Conservation (phyloP, 1,140 invertebrate genomes). For the Cyphomyrmex costatus region DNA sequence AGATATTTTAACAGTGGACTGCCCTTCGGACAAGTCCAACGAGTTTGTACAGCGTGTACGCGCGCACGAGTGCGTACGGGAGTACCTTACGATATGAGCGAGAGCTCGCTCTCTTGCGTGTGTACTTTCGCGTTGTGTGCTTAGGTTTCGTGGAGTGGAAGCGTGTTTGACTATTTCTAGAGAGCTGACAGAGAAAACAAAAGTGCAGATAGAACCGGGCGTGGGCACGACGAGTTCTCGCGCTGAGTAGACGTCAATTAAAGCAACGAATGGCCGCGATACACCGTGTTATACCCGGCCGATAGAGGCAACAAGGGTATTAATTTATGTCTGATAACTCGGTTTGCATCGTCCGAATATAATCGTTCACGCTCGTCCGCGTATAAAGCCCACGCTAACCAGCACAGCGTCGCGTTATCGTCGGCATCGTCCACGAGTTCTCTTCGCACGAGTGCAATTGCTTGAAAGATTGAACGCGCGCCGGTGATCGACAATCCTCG, state of each 20-base stretch:
- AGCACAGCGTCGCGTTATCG: background rate
- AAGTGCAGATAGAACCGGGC: constrained; percentile 50
- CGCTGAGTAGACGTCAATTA: constrained; percentile 59
- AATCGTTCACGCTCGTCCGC: constrained; percentile 30
- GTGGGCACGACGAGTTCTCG: constrained; percentile 35
- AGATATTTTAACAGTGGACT: constrained; percentile 49
- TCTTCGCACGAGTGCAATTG: constrained; percentile 1
- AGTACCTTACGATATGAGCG: constrained; percentile 38
- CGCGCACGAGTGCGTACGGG: constrained; percentile 20
- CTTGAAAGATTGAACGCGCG: constrained; percentile 31
- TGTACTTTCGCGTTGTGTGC: constrained; percentile 60
- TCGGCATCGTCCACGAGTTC: constrained; percentile 4
- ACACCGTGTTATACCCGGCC: constrained; percentile 19
- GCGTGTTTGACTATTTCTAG: constrained; percentile 63
- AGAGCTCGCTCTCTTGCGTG: constrained; percentile 21
- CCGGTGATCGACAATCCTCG: constrained; percentile 33
- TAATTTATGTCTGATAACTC: constrained; percentile 60
- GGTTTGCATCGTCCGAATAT: constrained; percentile 30
- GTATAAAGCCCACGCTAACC: background rate
- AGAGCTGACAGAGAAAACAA: constrained; percentile 68
- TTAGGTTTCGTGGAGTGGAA: constrained; percentile 58
- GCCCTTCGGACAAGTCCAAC: constrained; percentile 29
- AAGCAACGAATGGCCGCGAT: constrained; percentile 57
- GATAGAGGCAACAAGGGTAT: constrained; percentile 39
- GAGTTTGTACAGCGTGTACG: constrained; percentile 53